Base-by-base conservation (phyloP, 1,140 invertebrate genomes). In the Formica exsecta region DNA sequence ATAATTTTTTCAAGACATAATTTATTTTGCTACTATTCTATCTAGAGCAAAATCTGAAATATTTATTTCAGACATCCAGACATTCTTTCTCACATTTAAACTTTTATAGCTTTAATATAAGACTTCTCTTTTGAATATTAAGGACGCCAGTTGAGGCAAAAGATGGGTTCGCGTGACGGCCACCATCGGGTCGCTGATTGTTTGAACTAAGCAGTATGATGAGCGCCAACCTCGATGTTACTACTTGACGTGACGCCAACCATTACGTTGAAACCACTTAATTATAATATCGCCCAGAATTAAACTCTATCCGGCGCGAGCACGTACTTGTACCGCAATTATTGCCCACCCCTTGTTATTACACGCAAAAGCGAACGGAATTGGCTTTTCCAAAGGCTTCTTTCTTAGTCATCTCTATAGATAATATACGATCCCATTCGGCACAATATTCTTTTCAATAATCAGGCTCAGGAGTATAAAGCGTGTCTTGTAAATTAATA, bases 261-360 rank as follows among this genome's bases (percentile, higher is more conserved):
- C 94, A 95, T 95, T 95, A 95, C 92, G 93, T 90, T 76, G 92
- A 92, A 94, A 95, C 91, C 93, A 95, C 94, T 95, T 95, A 95
- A 95, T 95, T 95, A 95, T 95, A 95, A 95, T 95, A 95, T 94
- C 94, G 92, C 93, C 90, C 89, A 92, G 93, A 95, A 94, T 95
- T 94, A 95, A 94, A 94, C 93, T 94, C 93, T 94, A 93, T 93
- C 92, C 93, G 94, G 93, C 91, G 93, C 94, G 93, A 92, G 93
- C 93, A 93, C 92, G 93, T 95, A 94, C 93, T 93, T 93, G 92
- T 93, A 94, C 92, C 92, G 93, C 93, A 94, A 94, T 94, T 94
- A 94, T 94, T 92, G 90, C 90, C 80, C 76, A 54, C 41, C 79
- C 89, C 89, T 91, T 85, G 88, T 93, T 93, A 94, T 94, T 93